Percentiles rank a stretch among this genome's conserved stretches.
These are phyloP conservation scores for Galerucella pusilla DNA, from an alignment of 2,888 invertebrate genomes.

Conservation along the genomic window DNA sequence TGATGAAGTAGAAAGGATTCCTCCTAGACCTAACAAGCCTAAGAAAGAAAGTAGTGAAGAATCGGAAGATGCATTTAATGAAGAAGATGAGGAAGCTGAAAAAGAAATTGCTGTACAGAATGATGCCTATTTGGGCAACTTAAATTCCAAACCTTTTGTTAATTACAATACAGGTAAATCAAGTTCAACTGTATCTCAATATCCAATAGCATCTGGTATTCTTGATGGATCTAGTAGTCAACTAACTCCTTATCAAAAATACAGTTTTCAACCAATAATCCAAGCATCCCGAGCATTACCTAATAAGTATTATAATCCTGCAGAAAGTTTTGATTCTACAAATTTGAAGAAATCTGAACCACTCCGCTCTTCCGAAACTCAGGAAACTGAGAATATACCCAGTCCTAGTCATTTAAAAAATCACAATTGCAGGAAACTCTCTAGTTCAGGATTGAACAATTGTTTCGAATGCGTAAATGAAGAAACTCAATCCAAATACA, in stretches of 20 bases:
- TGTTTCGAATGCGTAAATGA: conserved; percentile 70
- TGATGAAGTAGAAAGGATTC: conserved; percentile 49
- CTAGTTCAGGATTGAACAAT: conserved; percentile 66
- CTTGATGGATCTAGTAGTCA: conserved; percentile 25
- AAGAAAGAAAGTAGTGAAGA: conserved; percentile 31
- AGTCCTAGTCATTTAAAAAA: conserved; percentile 48
- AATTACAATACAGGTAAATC: conserved; percentile 56
- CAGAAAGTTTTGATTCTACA: conserved; percentile 54
- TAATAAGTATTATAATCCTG: conserved; percentile 27
- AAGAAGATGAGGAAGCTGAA: conserved; percentile 38
- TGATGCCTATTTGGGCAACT: conserved; percentile 30
- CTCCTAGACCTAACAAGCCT: conserved; percentile 46
- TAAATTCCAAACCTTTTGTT: conserved; percentile 44
- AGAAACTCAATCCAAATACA: conserved; percentile 68
- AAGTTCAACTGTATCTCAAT: conserved; percentile 54
- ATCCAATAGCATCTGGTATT: conserved; percentile 50
- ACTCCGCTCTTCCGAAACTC: conserved; percentile 41
- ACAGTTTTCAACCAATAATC: conserved; percentile 50
- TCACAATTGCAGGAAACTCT: conserved; percentile 72
- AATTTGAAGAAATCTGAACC: conserved; percentile 60
- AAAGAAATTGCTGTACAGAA: conserved; percentile 45
- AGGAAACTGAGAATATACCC: conserved; percentile 52
- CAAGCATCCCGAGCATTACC: conserved; percentile 29
- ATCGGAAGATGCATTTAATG: conserved; percentile 27
- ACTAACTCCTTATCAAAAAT: conserved; percentile 61